Conservation (phyloP, 53 echinoderm and acorn worm genomes). For the Zoroaster sp. region DNA sequence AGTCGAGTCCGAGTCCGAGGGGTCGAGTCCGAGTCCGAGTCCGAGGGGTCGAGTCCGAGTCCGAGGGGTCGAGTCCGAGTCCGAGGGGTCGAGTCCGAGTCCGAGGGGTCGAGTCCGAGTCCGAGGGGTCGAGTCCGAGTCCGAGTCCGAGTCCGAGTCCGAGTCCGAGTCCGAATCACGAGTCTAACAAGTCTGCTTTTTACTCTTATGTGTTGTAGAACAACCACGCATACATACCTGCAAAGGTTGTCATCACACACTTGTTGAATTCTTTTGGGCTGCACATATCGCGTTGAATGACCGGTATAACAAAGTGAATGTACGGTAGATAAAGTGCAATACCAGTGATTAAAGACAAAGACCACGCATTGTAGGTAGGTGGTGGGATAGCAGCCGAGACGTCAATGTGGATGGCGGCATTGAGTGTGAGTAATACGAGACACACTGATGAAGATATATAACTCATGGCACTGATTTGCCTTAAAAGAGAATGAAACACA, state of each 20-base stretch:
- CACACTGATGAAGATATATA: neutral
- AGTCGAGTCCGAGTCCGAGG: too few species aligned
- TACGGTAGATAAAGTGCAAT: neutral
- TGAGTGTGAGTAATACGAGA: neutral
- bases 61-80: too few species aligned
- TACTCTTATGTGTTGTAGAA: too few species aligned
- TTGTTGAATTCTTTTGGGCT: conserved; percentile 57
- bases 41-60: too few species aligned
- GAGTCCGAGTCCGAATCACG: too few species aligned
- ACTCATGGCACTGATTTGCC: neutral
- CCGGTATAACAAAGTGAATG: conserved; percentile 77
- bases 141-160: too few species aligned
- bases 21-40: too few species aligned
- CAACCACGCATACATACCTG: conserved; percentile 60
- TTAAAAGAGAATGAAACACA: neutral
- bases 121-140: too few species aligned
- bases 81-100: too few species aligned
- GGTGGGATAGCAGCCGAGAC: neutral
- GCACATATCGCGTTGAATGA: conserved; percentile 86
- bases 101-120: too few species aligned
- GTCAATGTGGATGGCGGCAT: neutral
- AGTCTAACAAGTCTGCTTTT: too few species aligned
- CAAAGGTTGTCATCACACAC: conserved; percentile 63
- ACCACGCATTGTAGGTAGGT: neutral
- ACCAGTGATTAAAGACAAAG: neutral